phyloP scores from a whole-genome alignment of 2,797 vertebrate species.

The Poecile montanus region DNA sequence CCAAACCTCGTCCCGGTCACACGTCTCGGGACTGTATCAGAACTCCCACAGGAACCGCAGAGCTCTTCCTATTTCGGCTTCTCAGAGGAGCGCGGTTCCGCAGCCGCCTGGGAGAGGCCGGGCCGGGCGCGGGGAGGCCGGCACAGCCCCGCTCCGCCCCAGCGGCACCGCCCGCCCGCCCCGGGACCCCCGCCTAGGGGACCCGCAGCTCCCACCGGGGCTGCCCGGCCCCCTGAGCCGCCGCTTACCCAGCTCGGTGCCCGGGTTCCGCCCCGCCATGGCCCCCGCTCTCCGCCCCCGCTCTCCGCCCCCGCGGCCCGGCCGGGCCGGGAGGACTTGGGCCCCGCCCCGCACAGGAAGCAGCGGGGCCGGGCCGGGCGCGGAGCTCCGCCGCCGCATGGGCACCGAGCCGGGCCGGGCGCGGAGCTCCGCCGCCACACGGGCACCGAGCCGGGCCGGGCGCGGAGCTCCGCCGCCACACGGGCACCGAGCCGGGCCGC shows the following conservation, averaged over 20 bases:
- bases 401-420: no score
- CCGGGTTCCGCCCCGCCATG: slow-evolving; percentile 57
- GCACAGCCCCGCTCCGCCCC: background rate
- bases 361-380: background rate
- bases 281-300: background rate
- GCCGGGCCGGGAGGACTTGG: background rate
- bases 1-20: accelerated
- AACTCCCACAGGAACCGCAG: accelerated
- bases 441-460: no score
- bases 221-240: no score
- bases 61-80: accelerated
- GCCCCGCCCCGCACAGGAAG: background rate
- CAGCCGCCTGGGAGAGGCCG: background rate
- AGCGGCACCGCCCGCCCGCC: background rate
- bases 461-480: no score
- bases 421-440: no score
- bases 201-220: background rate
- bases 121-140: no score
- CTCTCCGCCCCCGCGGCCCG: background rate
- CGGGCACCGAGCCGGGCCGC: no score
- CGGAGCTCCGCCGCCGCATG: no score
- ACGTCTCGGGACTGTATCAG: accelerated
- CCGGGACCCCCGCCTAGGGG: background rate
- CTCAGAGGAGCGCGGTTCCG: accelerated
- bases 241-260: slow-evolving; percentile 22